Percentiles rank a stretch among this genome's conserved stretches.
phyloP scores from a whole-genome alignment of 2,888 invertebrate genomes.

The Taphrorychus bicolor region DNA sequence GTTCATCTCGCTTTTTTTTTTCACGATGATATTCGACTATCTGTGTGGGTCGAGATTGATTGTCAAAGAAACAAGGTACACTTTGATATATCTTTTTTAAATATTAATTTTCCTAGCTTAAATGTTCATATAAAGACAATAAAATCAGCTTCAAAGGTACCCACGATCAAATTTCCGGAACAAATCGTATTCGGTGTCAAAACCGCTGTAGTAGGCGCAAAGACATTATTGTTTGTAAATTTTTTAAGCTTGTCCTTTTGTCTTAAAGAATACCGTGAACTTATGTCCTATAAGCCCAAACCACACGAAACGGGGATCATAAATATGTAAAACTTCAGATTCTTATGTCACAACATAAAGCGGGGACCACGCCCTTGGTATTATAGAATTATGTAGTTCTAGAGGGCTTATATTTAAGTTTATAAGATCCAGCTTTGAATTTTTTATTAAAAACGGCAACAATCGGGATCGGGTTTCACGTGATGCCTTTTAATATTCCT shows the following conservation, averaged over 20 bases:
- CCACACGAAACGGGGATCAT: constrained; percentile 27
- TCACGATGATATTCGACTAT: too few species aligned
- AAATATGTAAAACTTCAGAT: constrained; percentile 29
- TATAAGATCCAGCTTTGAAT: too few species aligned
- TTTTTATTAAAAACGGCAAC: background rate
- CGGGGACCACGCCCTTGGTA: background rate
- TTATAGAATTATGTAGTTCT: background rate
- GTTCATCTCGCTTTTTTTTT: constrained; percentile 19
- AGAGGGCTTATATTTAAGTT: background rate
- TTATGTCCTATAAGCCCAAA: constrained; percentile 17
- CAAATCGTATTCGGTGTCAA: constrained; percentile 31
- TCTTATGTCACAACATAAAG: constrained; percentile 22
- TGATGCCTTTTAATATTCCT: constrained; percentile 13
- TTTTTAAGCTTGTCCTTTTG: constrained; percentile 35
- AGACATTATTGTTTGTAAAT: constrained; percentile 38
- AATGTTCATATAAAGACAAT: background rate
- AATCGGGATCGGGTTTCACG: constrained; percentile 17
- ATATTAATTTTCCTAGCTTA: too few species aligned
- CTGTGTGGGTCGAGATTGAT: background rate
- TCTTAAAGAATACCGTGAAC: constrained; percentile 23
- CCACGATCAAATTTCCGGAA: constrained; percentile 23
- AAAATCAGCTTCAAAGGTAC: background rate
- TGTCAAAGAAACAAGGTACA: too few species aligned
- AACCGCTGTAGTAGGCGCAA: constrained; percentile 27
- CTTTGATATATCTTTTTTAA: too few species aligned